A percentile compares a stretch with the other conserved stretches of the same genome.
phyloP scores from a whole-genome alignment of 2,797 vertebrate species.

The Propithecus deckenii region DNA sequence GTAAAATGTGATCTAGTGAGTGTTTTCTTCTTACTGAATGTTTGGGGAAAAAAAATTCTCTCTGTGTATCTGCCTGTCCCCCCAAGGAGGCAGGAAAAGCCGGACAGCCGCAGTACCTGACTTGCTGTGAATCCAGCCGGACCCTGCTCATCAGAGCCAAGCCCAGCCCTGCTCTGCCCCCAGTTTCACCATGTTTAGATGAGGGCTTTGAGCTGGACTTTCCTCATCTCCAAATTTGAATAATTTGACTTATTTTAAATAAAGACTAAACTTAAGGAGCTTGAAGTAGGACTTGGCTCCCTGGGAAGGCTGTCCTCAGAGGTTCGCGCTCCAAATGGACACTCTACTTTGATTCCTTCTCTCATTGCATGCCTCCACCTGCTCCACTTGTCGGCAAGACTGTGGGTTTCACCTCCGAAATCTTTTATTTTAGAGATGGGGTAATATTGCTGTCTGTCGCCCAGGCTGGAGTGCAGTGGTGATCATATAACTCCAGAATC shows the following conservation, averaged over 20 bases:
- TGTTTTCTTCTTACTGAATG: background rate
- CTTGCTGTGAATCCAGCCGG: background rate
- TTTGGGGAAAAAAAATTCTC: background rate
- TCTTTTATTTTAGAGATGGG: background rate
- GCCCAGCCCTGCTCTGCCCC: background rate
- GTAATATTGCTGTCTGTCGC: background rate
- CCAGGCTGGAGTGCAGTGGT: background rate
- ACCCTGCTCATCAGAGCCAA: fast-evolving
- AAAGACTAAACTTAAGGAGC: background rate
- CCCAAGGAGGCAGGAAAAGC: background rate
- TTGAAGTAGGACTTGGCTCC: background rate
- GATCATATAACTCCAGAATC: background rate
- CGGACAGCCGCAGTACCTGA: background rate
- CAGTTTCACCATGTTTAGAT: background rate
- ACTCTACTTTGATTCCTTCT: background rate
- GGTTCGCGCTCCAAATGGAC: no score
- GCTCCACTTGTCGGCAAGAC: fast-evolving
- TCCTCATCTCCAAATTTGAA: background rate
- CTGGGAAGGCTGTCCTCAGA: background rate
- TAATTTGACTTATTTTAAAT: background rate
- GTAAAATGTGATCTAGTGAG: background rate
- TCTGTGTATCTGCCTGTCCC: no score
- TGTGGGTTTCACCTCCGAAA: background rate
- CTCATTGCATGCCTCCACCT: fast-evolving
- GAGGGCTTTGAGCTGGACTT: background rate